Percentiles rank a stretch among this genome's conserved stretches.
phyloP scores from a whole-genome alignment of 1,140 invertebrate species.

The Pinna nobilis region DNA sequence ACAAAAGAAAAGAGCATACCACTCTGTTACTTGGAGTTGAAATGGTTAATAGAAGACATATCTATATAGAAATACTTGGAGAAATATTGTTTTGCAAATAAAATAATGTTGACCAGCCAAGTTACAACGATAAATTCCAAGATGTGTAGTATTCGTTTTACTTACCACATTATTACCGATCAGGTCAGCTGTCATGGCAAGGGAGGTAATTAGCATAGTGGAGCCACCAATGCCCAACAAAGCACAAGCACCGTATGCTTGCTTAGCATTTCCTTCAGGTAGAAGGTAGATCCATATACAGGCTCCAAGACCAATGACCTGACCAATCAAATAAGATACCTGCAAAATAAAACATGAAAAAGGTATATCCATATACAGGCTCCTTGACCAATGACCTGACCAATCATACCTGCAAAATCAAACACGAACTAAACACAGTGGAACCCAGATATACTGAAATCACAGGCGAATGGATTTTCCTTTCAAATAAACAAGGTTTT shows the following conservation, averaged over 20 bases:
- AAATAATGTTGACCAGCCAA: no score
- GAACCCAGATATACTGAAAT: neutral
- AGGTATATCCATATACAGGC: constrained; percentile 83
- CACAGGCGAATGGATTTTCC: no score
- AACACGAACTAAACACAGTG: no score
- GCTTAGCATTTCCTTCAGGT: constrained; percentile 12
- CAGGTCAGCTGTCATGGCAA: constrained; percentile 92
- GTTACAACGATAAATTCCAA: no score
- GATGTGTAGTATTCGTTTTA: neutral
- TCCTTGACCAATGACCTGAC: constrained; percentile 79
- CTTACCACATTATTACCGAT: constrained; percentile 87
- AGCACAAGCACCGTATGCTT: constrained; percentile 59
- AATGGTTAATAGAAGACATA: no score
- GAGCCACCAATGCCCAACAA: constrained; percentile 89
- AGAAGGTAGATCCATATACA: constrained; percentile 82
- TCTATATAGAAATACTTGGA: no score
- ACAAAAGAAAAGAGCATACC: no score
- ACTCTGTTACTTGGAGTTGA: no score
- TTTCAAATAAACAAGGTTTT: no score
- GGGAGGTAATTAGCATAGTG: constrained; percentile 90
- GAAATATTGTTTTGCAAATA: no score
- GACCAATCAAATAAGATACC: constrained; percentile 77
- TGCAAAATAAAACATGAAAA: constrained; percentile 39
- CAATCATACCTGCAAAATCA: constrained; percentile 73
- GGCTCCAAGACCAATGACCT: constrained; percentile 79